Evolutionary conservation across 2,797 vertebrate species (phyloP).

Genomic region (Enteromius viviparus): DNA sequence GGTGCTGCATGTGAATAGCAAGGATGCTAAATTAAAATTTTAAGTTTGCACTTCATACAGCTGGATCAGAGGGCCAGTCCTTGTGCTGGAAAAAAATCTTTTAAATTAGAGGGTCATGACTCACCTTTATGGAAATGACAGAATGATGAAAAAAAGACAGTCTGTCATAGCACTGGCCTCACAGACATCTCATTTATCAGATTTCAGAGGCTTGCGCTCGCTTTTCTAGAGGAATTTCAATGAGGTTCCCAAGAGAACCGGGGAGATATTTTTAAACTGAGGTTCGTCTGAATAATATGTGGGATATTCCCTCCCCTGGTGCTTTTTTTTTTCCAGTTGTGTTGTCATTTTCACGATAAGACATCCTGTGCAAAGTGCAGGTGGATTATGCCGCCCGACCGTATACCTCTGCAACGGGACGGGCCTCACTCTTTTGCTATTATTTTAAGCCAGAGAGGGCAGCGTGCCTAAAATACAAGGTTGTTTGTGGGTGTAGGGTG

Average conservation of each 20-base stretch:
- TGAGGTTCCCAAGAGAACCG: constrained; percentile 42
- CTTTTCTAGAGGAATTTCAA: constrained; percentile 51
- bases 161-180: constrained; percentile 45
- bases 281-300: constrained; percentile 44
- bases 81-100: constrained; percentile 43
- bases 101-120: constrained; percentile 59
- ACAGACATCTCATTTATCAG: constrained; percentile 53
- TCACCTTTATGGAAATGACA: constrained; percentile 66
- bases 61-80: constrained; percentile 19
- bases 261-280: constrained; percentile 45
- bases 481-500: constrained; percentile 57
- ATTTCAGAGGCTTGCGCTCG: constrained; percentile 40
- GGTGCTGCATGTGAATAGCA: neutral
- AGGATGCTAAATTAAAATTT: constrained; percentile 17
- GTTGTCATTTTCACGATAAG: constrained; percentile 59
- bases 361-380: constrained; percentile 35
- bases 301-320: constrained; percentile 28
- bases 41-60: constrained; percentile 25
- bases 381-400: constrained; percentile 38
- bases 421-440: constrained; percentile 63
- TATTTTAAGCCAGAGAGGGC: constrained; percentile 74
- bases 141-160: constrained; percentile 57
- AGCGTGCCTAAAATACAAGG: constrained; percentile 63
- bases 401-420: constrained; percentile 65
- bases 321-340: constrained; percentile 39